Percentiles rank a stretch among this genome's conserved stretches.
Evolutionary conservation across 1,140 invertebrate species (phyloP).

Genomic region (Macrotrachela quadricornifera): DNA sequence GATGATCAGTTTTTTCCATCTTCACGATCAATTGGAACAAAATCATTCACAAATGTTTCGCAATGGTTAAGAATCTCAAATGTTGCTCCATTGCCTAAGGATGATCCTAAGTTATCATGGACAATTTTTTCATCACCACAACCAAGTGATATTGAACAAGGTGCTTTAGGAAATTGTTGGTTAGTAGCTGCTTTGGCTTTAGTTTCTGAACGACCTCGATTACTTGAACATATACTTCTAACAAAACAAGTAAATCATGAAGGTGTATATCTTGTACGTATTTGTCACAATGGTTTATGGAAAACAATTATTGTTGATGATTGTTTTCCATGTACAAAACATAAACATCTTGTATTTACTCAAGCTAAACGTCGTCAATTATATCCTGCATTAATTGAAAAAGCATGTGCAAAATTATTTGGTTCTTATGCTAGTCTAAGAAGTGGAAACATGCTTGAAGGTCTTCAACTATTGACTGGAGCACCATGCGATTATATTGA

Average conservation of each 20-base stretch:
- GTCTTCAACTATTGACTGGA: slow-evolving; percentile 65
- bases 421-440: slow-evolving; percentile 87
- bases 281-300: slow-evolving; percentile 91
- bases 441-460: slow-evolving; percentile 81
- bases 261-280: slow-evolving; percentile 58
- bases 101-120: background rate
- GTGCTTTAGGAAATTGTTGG: slow-evolving; percentile 8
- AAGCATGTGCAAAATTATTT: slow-evolving; percentile 87
- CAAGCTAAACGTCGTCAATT: slow-evolving; percentile 85
- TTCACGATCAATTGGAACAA: too few relatives aligned
- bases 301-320: slow-evolving; percentile 84
- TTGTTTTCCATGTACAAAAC: slow-evolving; percentile 73
- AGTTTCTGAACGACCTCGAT: slow-evolving; percentile 69
- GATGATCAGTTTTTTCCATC: too few relatives aligned
- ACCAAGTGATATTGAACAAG: slow-evolving; percentile 7
- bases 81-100: too few relatives aligned
- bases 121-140: slow-evolving; percentile 4
- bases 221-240: slow-evolving; percentile 71
- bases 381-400: slow-evolving; percentile 93
- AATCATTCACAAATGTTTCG: too few relatives aligned
- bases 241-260: slow-evolving; percentile 60
- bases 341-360: slow-evolving; percentile 54
- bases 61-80: too few relatives aligned
- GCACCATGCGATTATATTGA: slow-evolving; percentile 34
- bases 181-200: slow-evolving; percentile 54